These are phyloP conservation scores for Spodoptera frugiperda DNA, from an alignment of 1,140 invertebrate species.

Conservation along the genomic window DNA sequence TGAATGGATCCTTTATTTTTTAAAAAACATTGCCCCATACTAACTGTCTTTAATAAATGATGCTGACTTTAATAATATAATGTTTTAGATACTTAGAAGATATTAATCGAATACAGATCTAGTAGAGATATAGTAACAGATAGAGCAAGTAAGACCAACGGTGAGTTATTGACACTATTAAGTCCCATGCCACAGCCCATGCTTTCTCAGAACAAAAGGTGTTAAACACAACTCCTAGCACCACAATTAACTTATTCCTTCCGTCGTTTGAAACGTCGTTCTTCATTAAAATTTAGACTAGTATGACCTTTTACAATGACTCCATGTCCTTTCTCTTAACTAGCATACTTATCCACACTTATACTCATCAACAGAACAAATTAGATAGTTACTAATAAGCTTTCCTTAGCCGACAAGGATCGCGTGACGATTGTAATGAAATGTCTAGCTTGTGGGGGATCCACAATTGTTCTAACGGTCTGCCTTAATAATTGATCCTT, in stretches of 20 bases:
- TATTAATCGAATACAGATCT: too few relatives aligned
- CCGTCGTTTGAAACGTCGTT: not conserved
- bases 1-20: too few relatives aligned
- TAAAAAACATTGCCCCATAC: too few relatives aligned
- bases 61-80: too few relatives aligned
- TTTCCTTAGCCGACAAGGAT: constrained; percentile 1
- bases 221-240: not conserved
- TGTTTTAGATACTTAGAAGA: too few relatives aligned
- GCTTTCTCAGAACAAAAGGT: too few relatives aligned
- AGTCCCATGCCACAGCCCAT: too few relatives aligned
- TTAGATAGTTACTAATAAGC: constrained; percentile 10
- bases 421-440: constrained; percentile 35
- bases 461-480: constrained; percentile 42
- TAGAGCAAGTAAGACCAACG: too few relatives aligned
- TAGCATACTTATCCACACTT: constrained; percentile 6
- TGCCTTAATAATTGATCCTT: constrained; percentile 30
- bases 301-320: not conserved
- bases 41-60: too few relatives aligned
- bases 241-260: not conserved
- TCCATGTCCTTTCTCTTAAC: constrained; percentile 8
- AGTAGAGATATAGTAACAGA: too few relatives aligned
- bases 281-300: not conserved
- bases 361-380: constrained; percentile 13
- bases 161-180: too few relatives aligned
- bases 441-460: constrained; percentile 25